These are phyloP conservation scores for Lordiphosa mommai DNA, from an alignment of 1,140 invertebrate species.

Conservation along the genomic window DNA sequence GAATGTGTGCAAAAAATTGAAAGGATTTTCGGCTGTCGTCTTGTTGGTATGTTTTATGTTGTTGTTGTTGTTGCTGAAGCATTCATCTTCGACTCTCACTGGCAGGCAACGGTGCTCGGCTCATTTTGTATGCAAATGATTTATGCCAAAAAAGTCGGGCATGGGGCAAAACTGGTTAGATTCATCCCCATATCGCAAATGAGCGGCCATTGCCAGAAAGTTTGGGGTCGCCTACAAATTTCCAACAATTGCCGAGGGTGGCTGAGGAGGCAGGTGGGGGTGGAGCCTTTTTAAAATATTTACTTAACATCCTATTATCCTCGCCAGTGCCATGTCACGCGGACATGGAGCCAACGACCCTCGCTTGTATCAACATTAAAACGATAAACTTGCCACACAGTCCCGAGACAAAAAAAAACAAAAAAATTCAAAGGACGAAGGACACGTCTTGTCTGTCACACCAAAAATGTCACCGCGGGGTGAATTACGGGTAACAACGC, in stretches of 20 bases:
- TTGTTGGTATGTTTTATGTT: too few species aligned
- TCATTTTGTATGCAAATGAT: slow-evolving; percentile 79
- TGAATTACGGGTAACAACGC: slow-evolving; percentile 63
- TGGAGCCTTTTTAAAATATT: slow-evolving; percentile 66
- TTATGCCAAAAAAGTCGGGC: slow-evolving; percentile 74
- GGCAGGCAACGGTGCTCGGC: slow-evolving; percentile 44
- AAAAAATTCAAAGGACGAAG: slow-evolving; percentile 63
- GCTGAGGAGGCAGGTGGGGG: neutral
- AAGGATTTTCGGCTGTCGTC: slow-evolving; percentile 62
- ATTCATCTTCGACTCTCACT: slow-evolving; percentile 71
- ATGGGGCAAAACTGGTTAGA: slow-evolving; percentile 67
- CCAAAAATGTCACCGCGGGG: slow-evolving; percentile 75
- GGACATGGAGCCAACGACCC: slow-evolving; percentile 45
- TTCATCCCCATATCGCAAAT: slow-evolving; percentile 41
- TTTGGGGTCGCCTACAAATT: slow-evolving; percentile 53
- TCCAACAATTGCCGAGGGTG: slow-evolving; percentile 20
- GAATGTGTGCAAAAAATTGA: slow-evolving; percentile 78
- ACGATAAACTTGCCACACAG: slow-evolving; percentile 69
- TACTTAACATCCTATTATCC: slow-evolving; percentile 77
- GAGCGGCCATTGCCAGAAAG: slow-evolving; percentile 51
- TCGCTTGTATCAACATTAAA: slow-evolving; percentile 74
- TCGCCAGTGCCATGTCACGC: slow-evolving; percentile 43
- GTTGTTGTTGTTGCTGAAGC: slow-evolving; percentile 33
- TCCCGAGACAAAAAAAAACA: slow-evolving; percentile 27
- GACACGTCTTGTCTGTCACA: slow-evolving; percentile 79